phyloP scores from a whole-genome alignment of 1,140 invertebrate species.

The Ips nitidus region DNA sequence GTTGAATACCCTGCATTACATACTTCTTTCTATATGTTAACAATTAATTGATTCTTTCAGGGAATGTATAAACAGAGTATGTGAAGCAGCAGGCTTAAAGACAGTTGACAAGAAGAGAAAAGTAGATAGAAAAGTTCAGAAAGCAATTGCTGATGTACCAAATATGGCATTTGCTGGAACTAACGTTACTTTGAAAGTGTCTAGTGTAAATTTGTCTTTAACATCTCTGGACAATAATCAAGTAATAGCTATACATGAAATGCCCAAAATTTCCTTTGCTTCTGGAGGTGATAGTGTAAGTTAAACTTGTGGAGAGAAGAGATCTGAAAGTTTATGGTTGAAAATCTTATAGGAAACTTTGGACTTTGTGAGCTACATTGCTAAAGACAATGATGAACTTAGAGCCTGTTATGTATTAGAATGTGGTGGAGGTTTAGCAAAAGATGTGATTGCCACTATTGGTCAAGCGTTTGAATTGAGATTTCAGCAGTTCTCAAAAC shows the following conservation, averaged over 20 bases:
- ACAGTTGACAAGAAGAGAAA: constrained; percentile 84
- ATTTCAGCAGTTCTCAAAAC: constrained; percentile 86
- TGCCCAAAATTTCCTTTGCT: constrained; percentile 97
- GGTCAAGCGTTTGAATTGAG: constrained; percentile 96
- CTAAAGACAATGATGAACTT: constrained; percentile 87
- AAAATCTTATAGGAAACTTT: constrained; percentile 76
- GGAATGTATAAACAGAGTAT: constrained; percentile 95
- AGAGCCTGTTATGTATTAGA: constrained; percentile 96
- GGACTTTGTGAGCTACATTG: constrained; percentile 97
- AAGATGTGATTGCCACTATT: constrained; percentile 96
- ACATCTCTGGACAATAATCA: constrained; percentile 81
- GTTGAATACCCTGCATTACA: constrained; percentile 3
- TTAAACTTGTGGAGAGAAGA: constrained; percentile 11
- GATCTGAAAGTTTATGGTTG: constrained; percentile 27
- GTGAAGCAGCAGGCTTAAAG: constrained; percentile 90
- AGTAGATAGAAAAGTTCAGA: constrained; percentile 78
- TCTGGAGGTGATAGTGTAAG: constrained; percentile 91
- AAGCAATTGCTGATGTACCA: constrained; percentile 82
- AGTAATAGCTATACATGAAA: constrained; percentile 89
- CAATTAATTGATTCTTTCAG: constrained; percentile 59
- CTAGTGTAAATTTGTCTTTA: constrained; percentile 83
- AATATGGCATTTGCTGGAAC: constrained; percentile 90
- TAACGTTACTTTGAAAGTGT: constrained; percentile 90
- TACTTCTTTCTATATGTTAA: background rate
- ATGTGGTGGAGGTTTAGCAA: constrained; percentile 89